These are phyloP conservation scores for Lichenostomus cassidix DNA, from an alignment of 2,113 vertebrate genomes.

Conservation along the genomic window DNA sequence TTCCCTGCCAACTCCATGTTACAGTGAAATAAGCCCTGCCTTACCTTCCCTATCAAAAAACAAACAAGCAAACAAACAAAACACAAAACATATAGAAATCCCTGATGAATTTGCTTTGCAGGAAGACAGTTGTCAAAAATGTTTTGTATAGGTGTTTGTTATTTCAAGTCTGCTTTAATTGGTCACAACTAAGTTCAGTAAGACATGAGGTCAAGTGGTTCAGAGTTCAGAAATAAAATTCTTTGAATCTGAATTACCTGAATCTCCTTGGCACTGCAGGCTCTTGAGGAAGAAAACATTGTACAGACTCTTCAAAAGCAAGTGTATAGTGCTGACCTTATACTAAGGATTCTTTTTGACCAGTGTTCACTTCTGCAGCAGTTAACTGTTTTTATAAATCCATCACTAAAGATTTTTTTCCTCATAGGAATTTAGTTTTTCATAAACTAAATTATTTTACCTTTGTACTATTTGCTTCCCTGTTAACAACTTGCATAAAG, in stretches of 20 bases:
- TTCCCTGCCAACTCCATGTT: accelerated
- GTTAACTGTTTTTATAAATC: constrained; percentile 8
- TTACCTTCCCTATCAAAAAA: not conserved
- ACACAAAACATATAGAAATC: not conserved
- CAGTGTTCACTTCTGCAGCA: constrained; percentile 16
- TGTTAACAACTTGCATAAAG: not conserved
- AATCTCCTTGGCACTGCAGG: not conserved
- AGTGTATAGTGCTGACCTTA: not conserved
- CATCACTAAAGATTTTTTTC: not conserved
- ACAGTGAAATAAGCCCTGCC: not conserved
- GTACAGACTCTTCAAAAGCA: not conserved
- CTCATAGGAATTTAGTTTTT: not conserved
- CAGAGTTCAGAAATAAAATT: not conserved
- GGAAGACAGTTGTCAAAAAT: not conserved
- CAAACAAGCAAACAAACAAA: not conserved
- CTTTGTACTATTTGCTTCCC: not conserved
- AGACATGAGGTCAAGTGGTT: not conserved
- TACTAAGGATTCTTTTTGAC: not conserved
- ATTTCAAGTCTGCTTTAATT: not conserved
- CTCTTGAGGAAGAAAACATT: not conserved
- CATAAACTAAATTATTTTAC: not conserved
- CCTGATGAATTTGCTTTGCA: not conserved
- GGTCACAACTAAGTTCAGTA: not conserved
- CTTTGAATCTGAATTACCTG: not conserved
- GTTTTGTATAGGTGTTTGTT: not conserved